Conservation (phyloP, 2,888 invertebrate genomes). For the Apodemia hepburni region DNA sequence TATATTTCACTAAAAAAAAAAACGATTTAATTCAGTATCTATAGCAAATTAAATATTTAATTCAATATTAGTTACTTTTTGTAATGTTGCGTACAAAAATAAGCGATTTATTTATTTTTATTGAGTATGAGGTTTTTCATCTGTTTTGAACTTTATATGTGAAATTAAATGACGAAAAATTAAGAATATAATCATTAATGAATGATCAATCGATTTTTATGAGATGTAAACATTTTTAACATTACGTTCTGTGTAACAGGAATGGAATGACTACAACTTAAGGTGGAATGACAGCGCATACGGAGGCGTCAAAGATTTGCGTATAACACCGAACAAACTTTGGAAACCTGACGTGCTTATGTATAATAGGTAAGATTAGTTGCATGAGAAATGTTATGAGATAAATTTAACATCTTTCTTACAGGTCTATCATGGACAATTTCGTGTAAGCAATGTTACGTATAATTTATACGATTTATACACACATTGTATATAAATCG, state of each 20-base stretch:
- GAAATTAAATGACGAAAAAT: not conserved
- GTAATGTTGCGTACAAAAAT: no score
- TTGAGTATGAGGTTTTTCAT: no score
- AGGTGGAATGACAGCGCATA: conserved; percentile 98
- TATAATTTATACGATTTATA: not conserved
- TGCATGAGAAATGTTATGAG: conserved; percentile 28
- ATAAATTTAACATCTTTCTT: conserved; percentile 25
- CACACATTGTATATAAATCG: not conserved
- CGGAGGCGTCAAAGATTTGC: conserved; percentile 95
- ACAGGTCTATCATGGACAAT: conserved; percentile 25
- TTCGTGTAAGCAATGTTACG: not conserved
- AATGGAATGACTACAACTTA: conserved; percentile 98
- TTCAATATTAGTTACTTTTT: no score
- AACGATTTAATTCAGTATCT: no score
- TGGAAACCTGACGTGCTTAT: conserved; percentile 99
- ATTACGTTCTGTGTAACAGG: conserved; percentile 80
- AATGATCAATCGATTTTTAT: not conserved
- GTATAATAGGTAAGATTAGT: conserved; percentile 95
- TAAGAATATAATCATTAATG: not conserved
- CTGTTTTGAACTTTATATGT: no score
- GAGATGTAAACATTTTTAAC: conserved; percentile 24
- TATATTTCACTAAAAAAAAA: no score
- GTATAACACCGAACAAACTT: conserved; percentile 96
- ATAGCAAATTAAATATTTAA: no score
- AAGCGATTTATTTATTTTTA: no score